These are phyloP conservation scores for Mamestra brassicae DNA, from an alignment of 2,888 invertebrate species.

Conservation along the genomic window DNA sequence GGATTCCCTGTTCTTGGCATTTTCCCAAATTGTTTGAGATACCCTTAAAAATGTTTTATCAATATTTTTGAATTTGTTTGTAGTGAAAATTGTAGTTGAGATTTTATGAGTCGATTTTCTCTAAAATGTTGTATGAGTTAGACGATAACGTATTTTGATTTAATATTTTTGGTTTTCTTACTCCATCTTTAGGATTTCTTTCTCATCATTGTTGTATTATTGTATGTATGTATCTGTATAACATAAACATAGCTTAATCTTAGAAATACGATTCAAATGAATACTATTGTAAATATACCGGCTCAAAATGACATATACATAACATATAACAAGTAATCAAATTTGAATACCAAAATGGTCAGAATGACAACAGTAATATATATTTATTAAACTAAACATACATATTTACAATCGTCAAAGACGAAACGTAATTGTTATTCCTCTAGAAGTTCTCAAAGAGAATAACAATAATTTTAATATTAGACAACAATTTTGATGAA, in stretches of 20 bases:
- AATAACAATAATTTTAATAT: constrained; percentile 9
- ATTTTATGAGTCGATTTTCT: constrained; percentile 2
- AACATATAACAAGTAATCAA: not conserved
- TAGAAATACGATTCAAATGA: too few species aligned
- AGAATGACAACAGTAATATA: not conserved
- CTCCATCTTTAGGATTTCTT: not conserved
- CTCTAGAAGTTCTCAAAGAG: not conserved
- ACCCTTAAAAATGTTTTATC: constrained; percentile 37
- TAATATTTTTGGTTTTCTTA: not conserved
- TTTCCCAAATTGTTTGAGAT: constrained; percentile 35
- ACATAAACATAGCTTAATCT: too few species aligned
- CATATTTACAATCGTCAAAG: not conserved
- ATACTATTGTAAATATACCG: too few species aligned
- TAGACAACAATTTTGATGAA: constrained; percentile 16
- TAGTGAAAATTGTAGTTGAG: not conserved
- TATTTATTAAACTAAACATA: too few species aligned
- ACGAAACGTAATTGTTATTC: not conserved
- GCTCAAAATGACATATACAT: too few species aligned
- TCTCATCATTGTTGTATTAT: not conserved
- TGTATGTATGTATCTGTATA: too few species aligned
- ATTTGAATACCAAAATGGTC: not conserved
- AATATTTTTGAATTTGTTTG: constrained; percentile 38
- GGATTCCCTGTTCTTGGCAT: constrained; percentile 53
- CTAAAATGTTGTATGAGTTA: not conserved
- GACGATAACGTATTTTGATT: not conserved